These are phyloP conservation scores for Scophthalmus maximus DNA, from an alignment of 2,113 vertebrate genomes.

Conservation along the genomic window DNA sequence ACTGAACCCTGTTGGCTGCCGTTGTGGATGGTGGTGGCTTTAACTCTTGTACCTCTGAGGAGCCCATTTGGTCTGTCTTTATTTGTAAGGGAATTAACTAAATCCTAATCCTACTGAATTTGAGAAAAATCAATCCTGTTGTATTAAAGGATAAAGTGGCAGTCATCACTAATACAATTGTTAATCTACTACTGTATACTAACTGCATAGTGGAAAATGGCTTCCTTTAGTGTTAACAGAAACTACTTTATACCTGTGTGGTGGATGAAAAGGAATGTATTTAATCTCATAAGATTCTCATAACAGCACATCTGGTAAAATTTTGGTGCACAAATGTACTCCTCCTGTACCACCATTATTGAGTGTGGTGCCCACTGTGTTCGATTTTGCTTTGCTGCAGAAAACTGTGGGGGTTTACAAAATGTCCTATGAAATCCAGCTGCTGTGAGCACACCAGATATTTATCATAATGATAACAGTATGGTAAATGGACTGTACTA, in stretches of 20 bases:
- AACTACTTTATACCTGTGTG: neutral
- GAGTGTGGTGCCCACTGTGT: constrained; percentile 38
- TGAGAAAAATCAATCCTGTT: no score
- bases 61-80: no score
- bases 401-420: constrained; percentile 40
- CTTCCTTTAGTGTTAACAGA: neutral
- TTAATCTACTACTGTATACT: neutral
- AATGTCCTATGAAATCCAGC: constrained; percentile 42
- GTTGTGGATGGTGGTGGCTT: no score
- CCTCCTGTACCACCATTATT: constrained; percentile 1
- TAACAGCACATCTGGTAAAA: constrained; percentile 18
- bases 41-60: no score
- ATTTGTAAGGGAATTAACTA: no score
- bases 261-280: neutral
- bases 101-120: no score
- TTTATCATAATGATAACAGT: constrained; percentile 23
- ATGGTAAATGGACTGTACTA: no score
- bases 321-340: constrained; percentile 13
- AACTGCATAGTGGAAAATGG: neutral
- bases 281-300: neutral
- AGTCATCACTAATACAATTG: no score
- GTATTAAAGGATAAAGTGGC: no score
- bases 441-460: constrained; percentile 20
- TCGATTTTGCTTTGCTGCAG: constrained; percentile 30
- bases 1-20: no score